A percentile compares a stretch with the other conserved stretches of the same genome.
These are phyloP conservation scores for Paratrypauchen microcephalus DNA, from an alignment of 2,797 vertebrate species.

Conservation along the genomic window DNA sequence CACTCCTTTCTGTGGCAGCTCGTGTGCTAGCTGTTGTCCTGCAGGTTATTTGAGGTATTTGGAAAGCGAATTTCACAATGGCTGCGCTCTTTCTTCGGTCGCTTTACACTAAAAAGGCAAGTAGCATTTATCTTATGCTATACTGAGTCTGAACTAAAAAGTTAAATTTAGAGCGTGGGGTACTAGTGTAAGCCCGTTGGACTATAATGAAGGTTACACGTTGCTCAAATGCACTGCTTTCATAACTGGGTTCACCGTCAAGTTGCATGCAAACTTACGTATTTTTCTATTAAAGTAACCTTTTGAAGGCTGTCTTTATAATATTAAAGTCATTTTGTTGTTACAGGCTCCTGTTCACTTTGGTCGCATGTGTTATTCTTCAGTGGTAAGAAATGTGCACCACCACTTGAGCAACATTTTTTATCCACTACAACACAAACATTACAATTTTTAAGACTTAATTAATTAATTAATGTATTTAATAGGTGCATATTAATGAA, in stretches of 20 bases:
- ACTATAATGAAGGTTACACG: conserved; percentile 14
- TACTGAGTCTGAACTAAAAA: background rate
- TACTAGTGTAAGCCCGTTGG: conserved; percentile 18
- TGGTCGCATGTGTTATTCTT: conserved; percentile 72
- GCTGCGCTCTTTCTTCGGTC: conserved; percentile 61
- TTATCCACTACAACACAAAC: background rate
- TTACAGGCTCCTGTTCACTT: conserved; percentile 72
- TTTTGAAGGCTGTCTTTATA: too few species aligned
- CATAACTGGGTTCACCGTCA: background rate
- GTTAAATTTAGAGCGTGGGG: background rate
- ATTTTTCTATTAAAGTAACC: background rate
- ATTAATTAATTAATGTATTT: too few species aligned
- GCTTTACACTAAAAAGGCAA: conserved; percentile 59
- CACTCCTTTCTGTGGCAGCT: background rate
- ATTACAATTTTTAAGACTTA: background rate
- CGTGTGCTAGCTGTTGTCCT: background rate
- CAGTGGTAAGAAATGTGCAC: conserved; percentile 71
- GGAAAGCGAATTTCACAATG: conserved; percentile 46
- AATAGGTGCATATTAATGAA: too few species aligned
- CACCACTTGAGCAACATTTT: background rate
- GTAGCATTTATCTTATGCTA: background rate
- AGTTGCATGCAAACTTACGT: background rate
- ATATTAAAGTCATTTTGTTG: conserved; percentile 3
- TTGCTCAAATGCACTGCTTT: background rate
- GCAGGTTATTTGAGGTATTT: conserved; percentile 38